Conservation (phyloP, 1,140 invertebrate genomes). For the Drosophila sturtevanti region DNA sequence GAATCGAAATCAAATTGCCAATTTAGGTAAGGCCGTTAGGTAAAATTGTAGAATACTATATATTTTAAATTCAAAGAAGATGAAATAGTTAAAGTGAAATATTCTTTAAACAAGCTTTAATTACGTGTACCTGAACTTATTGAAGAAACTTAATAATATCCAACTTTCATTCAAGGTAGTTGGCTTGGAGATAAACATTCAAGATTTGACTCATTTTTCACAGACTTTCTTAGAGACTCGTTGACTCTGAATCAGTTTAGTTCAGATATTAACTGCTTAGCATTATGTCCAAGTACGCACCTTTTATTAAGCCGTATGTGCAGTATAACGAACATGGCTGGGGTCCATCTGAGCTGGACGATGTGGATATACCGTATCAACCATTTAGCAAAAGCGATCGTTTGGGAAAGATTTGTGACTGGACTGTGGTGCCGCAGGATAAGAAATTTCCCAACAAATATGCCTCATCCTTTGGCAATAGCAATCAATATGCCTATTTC, state of each 20-base stretch:
- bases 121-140: too few species aligned
- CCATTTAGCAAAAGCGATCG: conserved; percentile 98
- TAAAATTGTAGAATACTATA: background rate
- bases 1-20: background rate
- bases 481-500: conserved; percentile 97
- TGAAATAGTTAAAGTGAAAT: too few species aligned
- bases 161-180: background rate
- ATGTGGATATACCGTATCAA: conserved; percentile 98
- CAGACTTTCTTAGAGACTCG: background rate
- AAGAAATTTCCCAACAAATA: conserved; percentile 96
- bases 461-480: conserved; percentile 96
- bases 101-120: too few species aligned
- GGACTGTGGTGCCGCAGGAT: conserved; percentile 96
- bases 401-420: conserved; percentile 98
- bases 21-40: background rate
- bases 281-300: conserved; percentile 42
- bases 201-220: background rate
- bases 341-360: conserved; percentile 96
- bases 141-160: too few species aligned
- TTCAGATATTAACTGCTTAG: background rate
- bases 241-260: background rate
- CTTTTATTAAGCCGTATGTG: conserved; percentile 71
- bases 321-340: conserved; percentile 87
- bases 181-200: background rate
- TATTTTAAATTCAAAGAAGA: background rate